phyloP scores from a whole-genome alignment of 2,797 vertebrate species.

The Sebastes matsubarae region DNA sequence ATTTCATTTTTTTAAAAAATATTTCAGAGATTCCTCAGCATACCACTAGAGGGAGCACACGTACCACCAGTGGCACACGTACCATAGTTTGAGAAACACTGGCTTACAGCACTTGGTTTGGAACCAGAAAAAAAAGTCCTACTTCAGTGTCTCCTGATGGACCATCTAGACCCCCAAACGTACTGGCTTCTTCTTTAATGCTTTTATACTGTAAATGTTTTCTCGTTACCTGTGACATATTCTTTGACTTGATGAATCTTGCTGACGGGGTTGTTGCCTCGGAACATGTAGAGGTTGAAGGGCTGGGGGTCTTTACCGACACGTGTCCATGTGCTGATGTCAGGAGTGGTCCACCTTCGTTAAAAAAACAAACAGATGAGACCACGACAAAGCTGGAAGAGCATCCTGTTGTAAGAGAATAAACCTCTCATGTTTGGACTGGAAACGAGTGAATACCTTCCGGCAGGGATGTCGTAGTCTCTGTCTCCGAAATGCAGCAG shows the following conservation, averaged over 20 bases:
- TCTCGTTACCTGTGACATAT: constrained; percentile 93
- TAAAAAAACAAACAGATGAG: neutral
- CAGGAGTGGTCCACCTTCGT: constrained; percentile 94
- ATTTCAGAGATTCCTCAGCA: too few relatives aligned
- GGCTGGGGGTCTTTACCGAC: constrained; percentile 94
- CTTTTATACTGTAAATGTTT: neutral
- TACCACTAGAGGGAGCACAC: too few relatives aligned
- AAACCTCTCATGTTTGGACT: neutral
- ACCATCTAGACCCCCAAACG: neutral
- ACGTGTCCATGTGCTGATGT: constrained; percentile 96
- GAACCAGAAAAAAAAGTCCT: neutral
- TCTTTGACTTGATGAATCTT: constrained; percentile 97
- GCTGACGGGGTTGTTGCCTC: constrained; percentile 97
- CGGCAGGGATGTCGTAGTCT: constrained; percentile 97
- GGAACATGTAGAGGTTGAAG: constrained; percentile 99
- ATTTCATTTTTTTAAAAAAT: too few relatives aligned
- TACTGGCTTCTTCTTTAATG: neutral
- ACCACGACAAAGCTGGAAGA: neutral
- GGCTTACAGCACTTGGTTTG: neutral
- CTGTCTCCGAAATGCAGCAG: constrained; percentile 96
- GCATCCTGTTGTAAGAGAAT: neutral
- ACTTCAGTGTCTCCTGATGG: neutral
- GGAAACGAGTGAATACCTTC: constrained; percentile 65
- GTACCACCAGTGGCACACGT: too few relatives aligned
- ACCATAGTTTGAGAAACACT: too few relatives aligned